Percentiles rank a stretch among this genome's conserved stretches.
These are phyloP conservation scores for Coenonympha arcania DNA, from an alignment of 2,888 invertebrate species.

Conservation along the genomic window DNA sequence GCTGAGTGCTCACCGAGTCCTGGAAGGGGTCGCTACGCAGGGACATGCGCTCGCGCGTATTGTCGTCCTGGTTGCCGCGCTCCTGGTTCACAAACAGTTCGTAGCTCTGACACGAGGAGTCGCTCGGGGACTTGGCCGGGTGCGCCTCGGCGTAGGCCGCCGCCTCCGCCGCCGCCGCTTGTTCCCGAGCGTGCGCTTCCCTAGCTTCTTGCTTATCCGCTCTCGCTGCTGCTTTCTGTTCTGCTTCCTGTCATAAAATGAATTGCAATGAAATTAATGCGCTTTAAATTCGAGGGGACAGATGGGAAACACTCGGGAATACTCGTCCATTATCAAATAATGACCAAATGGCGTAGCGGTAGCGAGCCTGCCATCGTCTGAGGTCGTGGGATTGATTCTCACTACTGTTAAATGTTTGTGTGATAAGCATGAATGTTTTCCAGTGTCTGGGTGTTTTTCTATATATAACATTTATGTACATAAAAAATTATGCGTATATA, in stretches of 20 bases:
- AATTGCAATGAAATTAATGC: too few relatives aligned
- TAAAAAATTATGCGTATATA: too few relatives aligned
- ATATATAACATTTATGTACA: too few relatives aligned
- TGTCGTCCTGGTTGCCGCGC: slow-evolving; percentile 90
- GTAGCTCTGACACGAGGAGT: slow-evolving; percentile 87
- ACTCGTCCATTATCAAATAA: too few relatives aligned
- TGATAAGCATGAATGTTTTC: too few relatives aligned
- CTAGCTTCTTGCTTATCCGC: slow-evolving; percentile 77
- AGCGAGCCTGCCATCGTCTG: too few relatives aligned
- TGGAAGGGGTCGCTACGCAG: slow-evolving; percentile 89
- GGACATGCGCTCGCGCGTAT: slow-evolving; percentile 93
- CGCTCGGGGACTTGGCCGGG: slow-evolving; percentile 91
- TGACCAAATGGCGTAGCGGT: too few relatives aligned
- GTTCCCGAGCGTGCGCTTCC: slow-evolving; percentile 75
- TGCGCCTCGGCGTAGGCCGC: slow-evolving; percentile 77
- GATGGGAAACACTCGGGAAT: too few relatives aligned
- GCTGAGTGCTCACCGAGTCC: slow-evolving; percentile 90
- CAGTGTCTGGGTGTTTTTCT: too few relatives aligned
- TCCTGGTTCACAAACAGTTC: slow-evolving; percentile 93
- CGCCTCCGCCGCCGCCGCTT: slow-evolving; percentile 77
- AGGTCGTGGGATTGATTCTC: too few relatives aligned
- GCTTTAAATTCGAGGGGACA: too few relatives aligned
- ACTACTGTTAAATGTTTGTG: too few relatives aligned
- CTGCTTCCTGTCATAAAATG: slow-evolving; percentile 82
- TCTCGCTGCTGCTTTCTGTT: slow-evolving; percentile 83